Conservation (phyloP, 2,113 vertebrate genomes). For the Cervus canadensis region DNA sequence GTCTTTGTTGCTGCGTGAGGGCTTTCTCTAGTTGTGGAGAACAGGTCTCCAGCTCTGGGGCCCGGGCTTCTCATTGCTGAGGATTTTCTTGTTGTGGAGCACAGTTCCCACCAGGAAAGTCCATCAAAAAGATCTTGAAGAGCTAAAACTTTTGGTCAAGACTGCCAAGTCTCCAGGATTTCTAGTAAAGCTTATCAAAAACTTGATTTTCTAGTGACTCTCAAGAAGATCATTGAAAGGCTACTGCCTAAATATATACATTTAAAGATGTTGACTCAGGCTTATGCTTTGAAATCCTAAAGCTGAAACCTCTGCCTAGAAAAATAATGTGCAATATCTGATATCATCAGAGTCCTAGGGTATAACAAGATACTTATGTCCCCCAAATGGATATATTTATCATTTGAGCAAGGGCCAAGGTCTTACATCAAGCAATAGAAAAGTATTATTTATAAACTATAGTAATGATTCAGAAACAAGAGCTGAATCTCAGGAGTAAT, state of each 20-base stretch:
- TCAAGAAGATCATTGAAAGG: neutral
- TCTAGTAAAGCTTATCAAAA: neutral
- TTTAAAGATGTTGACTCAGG: neutral
- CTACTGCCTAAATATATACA: neutral
- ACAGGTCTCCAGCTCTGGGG: neutral
- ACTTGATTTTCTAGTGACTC: neutral
- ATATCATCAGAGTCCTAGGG: neutral
- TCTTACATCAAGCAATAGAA: neutral
- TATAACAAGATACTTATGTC: neutral
- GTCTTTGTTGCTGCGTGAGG: neutral
- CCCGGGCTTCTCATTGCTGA: accelerated
- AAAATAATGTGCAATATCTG: neutral
- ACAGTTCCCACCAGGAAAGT: neutral
- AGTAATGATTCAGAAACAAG: neutral
- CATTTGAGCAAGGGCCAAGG: neutral
- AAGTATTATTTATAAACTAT: neutral
- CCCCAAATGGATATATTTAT: neutral
- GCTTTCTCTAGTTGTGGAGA: neutral
- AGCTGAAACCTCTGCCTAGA: neutral
- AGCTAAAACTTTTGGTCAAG: neutral
- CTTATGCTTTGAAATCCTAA: neutral
- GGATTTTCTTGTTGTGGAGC: neutral
- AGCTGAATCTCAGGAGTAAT: neutral
- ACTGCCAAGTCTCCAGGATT: neutral
- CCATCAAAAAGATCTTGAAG: neutral